These are phyloP conservation scores for Siderastrea siderea DNA, from an alignment of 92 coral and sea anemone species.

Conservation along the genomic window DNA sequence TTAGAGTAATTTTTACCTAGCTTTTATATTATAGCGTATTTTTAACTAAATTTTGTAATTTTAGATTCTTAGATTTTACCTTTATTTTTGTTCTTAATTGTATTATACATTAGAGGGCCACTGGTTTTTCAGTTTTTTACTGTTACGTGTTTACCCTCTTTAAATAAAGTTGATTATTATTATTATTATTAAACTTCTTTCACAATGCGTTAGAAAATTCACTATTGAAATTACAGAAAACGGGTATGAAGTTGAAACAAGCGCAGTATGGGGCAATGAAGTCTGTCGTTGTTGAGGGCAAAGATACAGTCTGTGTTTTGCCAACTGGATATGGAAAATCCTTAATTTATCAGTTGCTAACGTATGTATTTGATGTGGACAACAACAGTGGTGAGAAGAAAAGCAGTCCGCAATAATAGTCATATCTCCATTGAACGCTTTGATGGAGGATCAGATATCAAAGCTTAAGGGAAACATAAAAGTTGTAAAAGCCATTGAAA, in stretches of 20 bases:
- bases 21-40: no score
- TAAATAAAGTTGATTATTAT: no score
- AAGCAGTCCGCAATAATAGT: slow-evolving; percentile 28
- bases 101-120: no score
- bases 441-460: slow-evolving; percentile 41
- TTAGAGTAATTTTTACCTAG: no score
- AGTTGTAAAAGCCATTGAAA: neutral
- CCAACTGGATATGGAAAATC: slow-evolving; percentile 45
- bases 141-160: no score
- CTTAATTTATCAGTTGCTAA: slow-evolving; percentile 33
- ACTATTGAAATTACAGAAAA: neutral
- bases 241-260: slow-evolving; percentile 1
- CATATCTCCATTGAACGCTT: slow-evolving; percentile 41
- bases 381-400: neutral
- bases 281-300: neutral
- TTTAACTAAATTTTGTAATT: no score
- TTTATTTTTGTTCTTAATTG: no score
- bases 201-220: neutral
- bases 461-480: slow-evolving; percentile 40
- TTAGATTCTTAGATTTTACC: no score
- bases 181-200: no score
- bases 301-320: slow-evolving; percentile 8
- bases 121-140: no score
- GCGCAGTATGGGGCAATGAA: slow-evolving; percentile 27
- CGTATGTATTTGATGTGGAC: slow-evolving; percentile 18